Base-by-base conservation (phyloP, 1,140 invertebrate genomes). In the Agraylea sexmaculata region DNA sequence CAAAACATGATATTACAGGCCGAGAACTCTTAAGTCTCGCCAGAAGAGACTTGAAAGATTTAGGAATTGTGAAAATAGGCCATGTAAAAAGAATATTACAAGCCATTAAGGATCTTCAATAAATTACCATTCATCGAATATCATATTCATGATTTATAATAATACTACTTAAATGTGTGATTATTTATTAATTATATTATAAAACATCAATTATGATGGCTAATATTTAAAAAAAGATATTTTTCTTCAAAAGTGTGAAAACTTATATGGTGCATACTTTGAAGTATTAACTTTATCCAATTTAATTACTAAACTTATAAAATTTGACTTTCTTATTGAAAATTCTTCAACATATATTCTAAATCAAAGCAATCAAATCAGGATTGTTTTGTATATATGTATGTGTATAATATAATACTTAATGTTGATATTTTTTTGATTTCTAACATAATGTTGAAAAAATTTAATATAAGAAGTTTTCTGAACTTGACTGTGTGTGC, bases 51-150 rank as follows among this genome's bases (percentile, higher is more conserved):
- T 68, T 90, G 0, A 81, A 89, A 57, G 91, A 95, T 49, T 68
- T 96, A 10, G 90, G 90, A 16, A 80, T 95, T 17, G 83, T 78
- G 2, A 97, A 96, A 68, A 76, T 95, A 21, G 91, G 91, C 4
- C 91, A 97, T 57, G 78, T 95, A 2, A 97, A 95, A 62, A 74
- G 91, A 46, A 87, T 97, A 43, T 76, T 92, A 41, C 85, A 91
- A 59, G 88, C 83, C 11, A 89, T 93, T 38, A 86, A 87, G 58
- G 89, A 93, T 59, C 66, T 92, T 7, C 63, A 68, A 55, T 68
- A 64, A 62, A 56, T 12, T n/a, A n/a, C n/a, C n/a, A n/a, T n/a
- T n/a, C n/a, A n/a, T n/a, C n/a, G n/a, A n/a, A n/a, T n/a, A n/a
- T n/a, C n/a, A n/a, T n/a, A n/a, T n/a, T n/a, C n/a, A n/a, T n/a